phyloP scores from a whole-genome alignment of 53 echinoderm and acorn worm species.

The Luidia sarsii region DNA sequence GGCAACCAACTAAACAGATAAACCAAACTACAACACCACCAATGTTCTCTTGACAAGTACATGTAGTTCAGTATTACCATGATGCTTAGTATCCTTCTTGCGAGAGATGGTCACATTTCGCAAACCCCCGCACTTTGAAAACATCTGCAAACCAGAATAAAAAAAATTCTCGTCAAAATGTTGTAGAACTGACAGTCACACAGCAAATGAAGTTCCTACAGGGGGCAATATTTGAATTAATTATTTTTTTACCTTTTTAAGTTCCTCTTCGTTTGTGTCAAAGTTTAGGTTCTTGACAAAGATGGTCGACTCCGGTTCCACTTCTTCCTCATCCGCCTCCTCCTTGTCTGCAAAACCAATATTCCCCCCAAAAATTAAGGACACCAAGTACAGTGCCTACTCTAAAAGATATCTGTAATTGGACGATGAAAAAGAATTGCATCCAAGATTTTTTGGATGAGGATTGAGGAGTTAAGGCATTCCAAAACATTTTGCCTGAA shows the following conservation, averaged over 20 bases:
- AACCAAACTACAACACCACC: no score
- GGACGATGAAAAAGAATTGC: no score
- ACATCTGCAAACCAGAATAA: constrained; percentile 48
- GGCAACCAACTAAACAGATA: no score
- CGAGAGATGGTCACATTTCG: constrained; percentile 71
- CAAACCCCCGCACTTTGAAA: constrained; percentile 75
- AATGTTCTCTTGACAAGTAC: no score
- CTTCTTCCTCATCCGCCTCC: constrained; percentile 57
- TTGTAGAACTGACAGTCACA: not conserved
- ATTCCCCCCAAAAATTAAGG: no score
- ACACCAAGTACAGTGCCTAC: no score
- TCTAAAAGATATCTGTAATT: no score
- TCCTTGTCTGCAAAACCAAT: constrained; percentile 17
- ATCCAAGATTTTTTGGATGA: no score
- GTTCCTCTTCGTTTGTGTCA: constrained; percentile 73
- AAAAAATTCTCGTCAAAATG: not conserved
- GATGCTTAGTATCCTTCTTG: constrained; percentile 77
- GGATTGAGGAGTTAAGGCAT: no score
- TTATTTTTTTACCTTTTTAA: constrained; percentile 59
- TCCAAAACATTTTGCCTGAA: no score
- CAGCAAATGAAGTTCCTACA: not conserved
- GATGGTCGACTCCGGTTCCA: constrained; percentile 73
- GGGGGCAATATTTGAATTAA: not conserved
- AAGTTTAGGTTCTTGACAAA: constrained; percentile 97
- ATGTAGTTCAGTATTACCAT: no score